Conservation (phyloP, 2,113 vertebrate genomes). For the chimpanzee (Pan troglodytes) region NHGRI_mPanTro3-v2.1_pri NC_072402.2:3197501-3198000, state of each 20-base stretch:
- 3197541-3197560: background rate
- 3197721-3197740: background rate
- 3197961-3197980: accelerated
- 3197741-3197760: accelerated
- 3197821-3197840: accelerated
- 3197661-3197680: accelerated
- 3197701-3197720: accelerated
- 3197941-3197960: background rate
- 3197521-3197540: background rate
- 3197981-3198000: no score
- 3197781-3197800: accelerated
- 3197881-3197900: accelerated
- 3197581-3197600: background rate
- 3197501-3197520: no score
- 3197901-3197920: background rate
- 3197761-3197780: accelerated
- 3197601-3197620: accelerated
- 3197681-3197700: accelerated
- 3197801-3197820: background rate
- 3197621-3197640: accelerated
- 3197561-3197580: background rate
- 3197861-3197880: no score
- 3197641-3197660: accelerated
- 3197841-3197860: accelerated
- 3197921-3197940: no score